phyloP scores from a whole-genome alignment of 2,113 vertebrate genomes.

The Marcusenius ussheri region DNA sequence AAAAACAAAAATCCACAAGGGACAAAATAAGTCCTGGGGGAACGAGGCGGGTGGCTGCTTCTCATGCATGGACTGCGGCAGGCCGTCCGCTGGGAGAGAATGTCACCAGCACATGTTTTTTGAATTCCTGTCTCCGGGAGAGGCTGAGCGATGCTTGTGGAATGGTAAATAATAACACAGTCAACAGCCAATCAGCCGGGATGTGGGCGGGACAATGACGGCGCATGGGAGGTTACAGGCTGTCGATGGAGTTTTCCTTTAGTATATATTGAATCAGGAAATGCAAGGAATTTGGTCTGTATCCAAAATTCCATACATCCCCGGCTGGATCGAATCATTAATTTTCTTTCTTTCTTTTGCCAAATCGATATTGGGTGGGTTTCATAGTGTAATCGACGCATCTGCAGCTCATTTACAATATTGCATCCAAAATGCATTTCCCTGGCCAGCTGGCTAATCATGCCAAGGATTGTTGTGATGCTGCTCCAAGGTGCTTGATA shows the following conservation, averaged over 20 bases:
- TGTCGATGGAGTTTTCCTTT: not conserved
- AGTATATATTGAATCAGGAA: not conserved
- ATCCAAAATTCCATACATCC: not conserved
- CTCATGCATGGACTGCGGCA: not conserved
- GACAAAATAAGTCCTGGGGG: not conserved
- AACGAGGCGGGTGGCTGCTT: not conserved
- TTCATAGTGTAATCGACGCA: not conserved
- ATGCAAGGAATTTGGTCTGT: not conserved
- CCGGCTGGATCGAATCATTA: not conserved
- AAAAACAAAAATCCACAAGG: not conserved
- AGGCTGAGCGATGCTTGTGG: not conserved
- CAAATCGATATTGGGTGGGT: not conserved
- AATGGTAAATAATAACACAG: not conserved
- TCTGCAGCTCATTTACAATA: not conserved
- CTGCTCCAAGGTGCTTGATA: not conserved
- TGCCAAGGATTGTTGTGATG: not conserved
- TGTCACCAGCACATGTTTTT: not conserved
- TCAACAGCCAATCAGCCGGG: not conserved
- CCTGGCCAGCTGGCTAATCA: not conserved
- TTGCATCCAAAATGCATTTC: not conserved
- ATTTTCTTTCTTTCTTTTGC: not conserved
- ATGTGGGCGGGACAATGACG: not conserved
- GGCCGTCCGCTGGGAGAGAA: not conserved
- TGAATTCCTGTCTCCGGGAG: not conserved
- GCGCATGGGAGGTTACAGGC: not conserved